A percentile compares a stretch with the other conserved stretches of the same genome.
Conservation (phyloP, 2,797 vertebrate species). For the Okamejei kenojei region DNA sequence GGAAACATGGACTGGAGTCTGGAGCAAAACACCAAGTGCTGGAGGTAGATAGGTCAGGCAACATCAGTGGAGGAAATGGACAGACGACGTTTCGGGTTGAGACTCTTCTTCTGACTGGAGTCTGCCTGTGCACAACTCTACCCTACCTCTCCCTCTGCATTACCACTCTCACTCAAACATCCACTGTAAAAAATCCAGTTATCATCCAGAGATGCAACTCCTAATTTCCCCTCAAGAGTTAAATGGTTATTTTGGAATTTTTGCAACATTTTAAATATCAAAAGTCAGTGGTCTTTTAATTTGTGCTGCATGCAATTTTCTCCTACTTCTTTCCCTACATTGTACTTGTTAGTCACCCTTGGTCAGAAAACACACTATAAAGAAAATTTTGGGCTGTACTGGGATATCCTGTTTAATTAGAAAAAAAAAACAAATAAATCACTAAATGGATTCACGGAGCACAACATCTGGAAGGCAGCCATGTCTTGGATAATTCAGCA, state of each 20-base stretch:
- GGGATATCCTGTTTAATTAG: constrained; percentile 17
- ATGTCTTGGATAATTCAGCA: not conserved
- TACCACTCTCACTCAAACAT: not conserved
- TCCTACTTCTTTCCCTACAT: not conserved
- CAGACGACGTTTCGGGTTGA: too few species aligned
- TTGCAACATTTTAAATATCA: not conserved
- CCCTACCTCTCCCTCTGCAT: not conserved
- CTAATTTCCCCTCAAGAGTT: not conserved
- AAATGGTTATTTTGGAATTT: not conserved
- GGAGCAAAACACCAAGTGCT: too few species aligned
- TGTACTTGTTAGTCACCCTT: not conserved
- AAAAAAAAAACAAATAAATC: constrained; percentile 13
- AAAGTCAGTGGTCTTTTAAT: not conserved
- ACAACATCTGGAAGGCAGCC: not conserved
- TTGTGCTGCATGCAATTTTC: not conserved
- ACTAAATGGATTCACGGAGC: not conserved
- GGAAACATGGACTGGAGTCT: not conserved
- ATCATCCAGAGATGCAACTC: not conserved
- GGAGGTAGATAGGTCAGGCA: too few species aligned
- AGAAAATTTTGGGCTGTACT: not conserved
- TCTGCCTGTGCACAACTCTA: not conserved
- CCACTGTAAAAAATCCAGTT: not conserved
- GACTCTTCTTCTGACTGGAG: not conserved
- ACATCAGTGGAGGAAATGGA: too few species aligned
- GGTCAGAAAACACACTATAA: not conserved